Evolutionary conservation across 2,888 invertebrate species (phyloP).

Genomic region (Eristalis pertinax): DNA sequence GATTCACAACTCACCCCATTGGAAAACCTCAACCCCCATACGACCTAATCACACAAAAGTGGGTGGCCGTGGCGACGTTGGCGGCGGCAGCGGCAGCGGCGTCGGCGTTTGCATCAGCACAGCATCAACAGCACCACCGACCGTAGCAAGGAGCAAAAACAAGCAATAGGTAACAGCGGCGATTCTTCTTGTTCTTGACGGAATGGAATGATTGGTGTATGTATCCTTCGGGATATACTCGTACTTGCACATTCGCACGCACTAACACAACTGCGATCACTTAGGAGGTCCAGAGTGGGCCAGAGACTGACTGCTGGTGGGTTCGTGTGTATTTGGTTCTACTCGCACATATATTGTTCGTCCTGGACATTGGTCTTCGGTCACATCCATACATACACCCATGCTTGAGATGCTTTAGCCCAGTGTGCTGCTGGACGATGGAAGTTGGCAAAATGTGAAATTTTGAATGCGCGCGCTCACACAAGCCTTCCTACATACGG

Average conservation of each 20-base stretch:
- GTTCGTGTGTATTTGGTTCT: constrained; percentile 29
- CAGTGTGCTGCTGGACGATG: constrained; percentile 25
- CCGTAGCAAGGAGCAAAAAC: constrained; percentile 53
- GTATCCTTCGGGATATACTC: constrained; percentile 59
- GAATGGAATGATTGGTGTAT: constrained; percentile 65
- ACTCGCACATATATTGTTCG: constrained; percentile 22
- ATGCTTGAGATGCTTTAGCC: constrained; percentile 42
- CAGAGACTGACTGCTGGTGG: constrained; percentile 53
- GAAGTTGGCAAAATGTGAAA: constrained; percentile 66
- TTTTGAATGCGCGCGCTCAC: constrained; percentile 71
- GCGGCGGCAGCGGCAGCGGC: neutral
- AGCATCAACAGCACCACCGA: constrained; percentile 25
- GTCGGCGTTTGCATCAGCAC: neutral
- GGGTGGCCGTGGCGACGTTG: constrained; percentile 51
- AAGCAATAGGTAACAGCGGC: constrained; percentile 58
- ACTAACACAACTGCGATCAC: constrained; percentile 33
- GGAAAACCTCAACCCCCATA: constrained; percentile 5
- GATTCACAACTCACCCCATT: constrained; percentile 7
- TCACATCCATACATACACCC: constrained; percentile 45
- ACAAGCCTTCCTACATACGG: constrained; percentile 53
- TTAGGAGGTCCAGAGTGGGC: constrained; percentile 57
- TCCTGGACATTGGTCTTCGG: constrained; percentile 69
- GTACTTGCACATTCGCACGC: constrained; percentile 47
- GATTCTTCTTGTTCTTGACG: constrained; percentile 69
- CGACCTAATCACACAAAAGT: constrained; percentile 57